Base-by-base conservation (phyloP, 2,797 vertebrate species). In the Helicolenus hilgendorfi region DNA sequence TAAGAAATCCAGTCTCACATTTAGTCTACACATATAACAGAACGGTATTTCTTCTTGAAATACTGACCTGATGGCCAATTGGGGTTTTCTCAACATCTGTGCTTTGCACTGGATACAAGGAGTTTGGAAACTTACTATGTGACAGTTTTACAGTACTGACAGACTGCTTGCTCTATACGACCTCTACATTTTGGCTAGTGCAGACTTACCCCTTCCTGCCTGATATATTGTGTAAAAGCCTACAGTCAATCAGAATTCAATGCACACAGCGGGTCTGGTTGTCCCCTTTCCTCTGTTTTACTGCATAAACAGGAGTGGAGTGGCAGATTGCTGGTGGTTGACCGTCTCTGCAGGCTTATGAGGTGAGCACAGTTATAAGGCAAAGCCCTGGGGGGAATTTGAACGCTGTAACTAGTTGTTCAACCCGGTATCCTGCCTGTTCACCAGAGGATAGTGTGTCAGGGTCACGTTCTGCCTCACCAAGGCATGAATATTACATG, bases 101-200 rank as follows among this genome's bases (percentile, higher is more conserved):
- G 36, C 35, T 67, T 76, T 24, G 49, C 26, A 27, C 4, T 74
- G 63, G 13, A 63, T 18, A n/a, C 33, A 14, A 58, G 35, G 49
- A 63, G 22, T 63, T 59, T 31, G 38, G 53, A 68, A 22, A 67
- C 70, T 11, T 67, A 31, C 5, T 55, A 31, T 55, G 67, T 41
- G 45, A 72, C 35, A 70, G 14, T 70, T 81, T 77, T 67, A 77
- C 45, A 84, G 29, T 55, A 62, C 20, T 65, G 33, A 74, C 38
- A 36, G 10, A 70, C 14, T 35, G 5, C 29, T 38, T 36, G 11
- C 41, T 35, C n/a, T 29, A 3, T 56, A 55, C 15, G 13, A 53
- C 20, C 62, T 36, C 15, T 33, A 38, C 26, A 62, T 22, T 27
- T 62, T 20, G 11, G 33, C 69, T 14, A 7, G 33, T 63, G 55